Percentiles rank a stretch among this genome's conserved stretches.
These are phyloP conservation scores for Lithophane semibrunnea DNA, from an alignment of 2,888 invertebrate species.

Conservation along the genomic window DNA sequence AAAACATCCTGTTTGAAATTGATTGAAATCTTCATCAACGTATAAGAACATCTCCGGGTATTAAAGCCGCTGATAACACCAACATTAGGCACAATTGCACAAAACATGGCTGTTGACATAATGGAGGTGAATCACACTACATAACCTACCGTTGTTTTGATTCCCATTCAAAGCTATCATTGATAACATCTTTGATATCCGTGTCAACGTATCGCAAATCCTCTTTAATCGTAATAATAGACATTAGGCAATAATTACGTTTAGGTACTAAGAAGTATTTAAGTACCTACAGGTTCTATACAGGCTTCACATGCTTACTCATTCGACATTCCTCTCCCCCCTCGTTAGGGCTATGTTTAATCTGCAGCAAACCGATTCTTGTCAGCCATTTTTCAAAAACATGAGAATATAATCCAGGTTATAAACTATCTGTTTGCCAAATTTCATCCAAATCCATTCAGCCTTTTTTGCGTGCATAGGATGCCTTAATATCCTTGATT, in stretches of 20 bases:
- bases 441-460: too few relatives aligned
- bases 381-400: too few relatives aligned
- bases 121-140: neutral
- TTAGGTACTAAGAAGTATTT: too few relatives aligned
- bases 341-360: too few relatives aligned
- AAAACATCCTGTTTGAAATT: slow-evolving; percentile 21
- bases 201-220: slow-evolving; percentile 10
- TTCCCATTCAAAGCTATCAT: slow-evolving; percentile 8
- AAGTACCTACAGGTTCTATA: neutral
- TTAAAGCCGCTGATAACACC: slow-evolving; percentile 10
- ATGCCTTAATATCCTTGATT: too few relatives aligned
- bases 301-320: neutral
- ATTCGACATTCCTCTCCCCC: neutral
- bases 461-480: too few relatives aligned
- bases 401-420: too few relatives aligned
- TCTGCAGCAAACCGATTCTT: too few relatives aligned
- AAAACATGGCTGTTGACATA: neutral
- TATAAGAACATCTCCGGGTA: slow-evolving; percentile 5
- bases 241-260: too few relatives aligned
- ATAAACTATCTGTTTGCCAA: too few relatives aligned
- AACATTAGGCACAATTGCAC: neutral
- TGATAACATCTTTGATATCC: slow-evolving; percentile 29
- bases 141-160: neutral
- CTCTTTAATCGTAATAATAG: neutral
- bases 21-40: neutral